Base-by-base conservation (phyloP, 2,113 vertebrate genomes). In the Bufo bufo region DNA sequence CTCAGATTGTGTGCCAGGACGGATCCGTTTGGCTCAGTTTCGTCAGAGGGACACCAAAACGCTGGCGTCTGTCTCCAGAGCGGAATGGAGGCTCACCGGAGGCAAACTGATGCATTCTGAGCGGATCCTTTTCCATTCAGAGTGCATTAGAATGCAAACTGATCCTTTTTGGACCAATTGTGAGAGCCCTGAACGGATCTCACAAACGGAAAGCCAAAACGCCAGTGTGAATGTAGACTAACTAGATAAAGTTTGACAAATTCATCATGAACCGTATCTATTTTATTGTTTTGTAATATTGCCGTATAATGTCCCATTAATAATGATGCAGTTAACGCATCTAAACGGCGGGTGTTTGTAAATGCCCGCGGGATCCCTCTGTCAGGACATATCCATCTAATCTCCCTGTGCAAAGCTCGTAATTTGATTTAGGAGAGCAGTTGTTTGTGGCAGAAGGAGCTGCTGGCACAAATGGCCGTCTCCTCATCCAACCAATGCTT, bases 361-460 rank as follows among this genome's bases (percentile, higher is more conserved):
- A 91, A 47, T 52, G 8, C 61, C 82, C 14, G 1, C 0, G 14
- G 1, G 0, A 81, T 89, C 78, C 83, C 87, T 49, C 12, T 90
- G 7, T 91, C 86, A 74, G 85, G 91, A 90, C 90, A 65, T 85
- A 78, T 52, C 1, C 19, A 90, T 91, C 90, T 90, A 90, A 91
- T 93, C 89, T 93, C 75, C 4, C 78, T 90, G 71, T 52, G 0
- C 88, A 89, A 66, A 89, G 89, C 89, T 77, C 85, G 86, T 92
- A 91, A 91, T 93, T 92, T 93, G 93, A 95, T 95, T 95, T 93
- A 94, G 92, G 89, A 90, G 9, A 93, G 92, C 94, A 94, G 93
- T 95, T 95, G 93, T 91, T 90, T 92, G 93, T 93, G 94, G 93
- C 94, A 95, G 94, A 95, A 94, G 93, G 94, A 91, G 90, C 90